Percentiles rank a stretch among this genome's conserved stretches.
Evolutionary conservation across 2,888 invertebrate species (phyloP).

Genomic region (Dione vanillae): DNA sequence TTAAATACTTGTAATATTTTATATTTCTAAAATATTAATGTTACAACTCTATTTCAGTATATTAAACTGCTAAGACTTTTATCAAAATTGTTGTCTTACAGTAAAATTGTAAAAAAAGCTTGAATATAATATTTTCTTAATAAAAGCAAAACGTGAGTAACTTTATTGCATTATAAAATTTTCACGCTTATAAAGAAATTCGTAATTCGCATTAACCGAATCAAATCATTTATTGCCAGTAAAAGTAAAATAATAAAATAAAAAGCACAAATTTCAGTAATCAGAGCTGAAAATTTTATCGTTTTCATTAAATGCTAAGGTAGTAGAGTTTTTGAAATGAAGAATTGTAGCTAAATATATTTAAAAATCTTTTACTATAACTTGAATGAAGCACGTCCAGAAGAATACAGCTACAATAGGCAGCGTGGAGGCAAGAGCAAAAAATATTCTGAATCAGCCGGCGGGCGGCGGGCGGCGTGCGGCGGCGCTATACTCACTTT

Average conservation of each 20-base stretch:
- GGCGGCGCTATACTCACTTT: constrained; percentile 58
- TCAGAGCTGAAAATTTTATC: constrained; percentile 18
- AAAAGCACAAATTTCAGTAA: constrained; percentile 1
- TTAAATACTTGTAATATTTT: neutral
- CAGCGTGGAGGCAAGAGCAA: constrained; percentile 55
- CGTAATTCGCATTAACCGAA: constrained; percentile 13
- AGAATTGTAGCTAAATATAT: constrained; percentile 9
- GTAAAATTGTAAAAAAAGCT: neutral
- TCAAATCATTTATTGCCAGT: neutral
- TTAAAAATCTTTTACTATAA: constrained; percentile 13
- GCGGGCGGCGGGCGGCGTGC: constrained; percentile 64
- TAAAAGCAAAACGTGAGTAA: neutral
- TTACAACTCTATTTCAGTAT: neutral
- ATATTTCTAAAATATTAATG: neutral
- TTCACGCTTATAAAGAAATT: constrained; percentile 14
- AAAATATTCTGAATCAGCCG: constrained; percentile 59
- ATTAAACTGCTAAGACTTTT: neutral
- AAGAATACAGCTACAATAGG: constrained; percentile 54
- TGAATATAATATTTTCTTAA: constrained; percentile 2
- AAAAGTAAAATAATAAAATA: constrained; percentile 11
- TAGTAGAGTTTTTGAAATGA: constrained; percentile 6
- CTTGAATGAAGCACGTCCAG: constrained; percentile 42
- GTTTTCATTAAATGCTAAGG: constrained; percentile 16
- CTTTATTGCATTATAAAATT: constrained; percentile 7
- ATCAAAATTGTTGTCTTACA: neutral